Base-by-base conservation (phyloP, 1,140 invertebrate species). In the Papilio aristodemus region DNA sequence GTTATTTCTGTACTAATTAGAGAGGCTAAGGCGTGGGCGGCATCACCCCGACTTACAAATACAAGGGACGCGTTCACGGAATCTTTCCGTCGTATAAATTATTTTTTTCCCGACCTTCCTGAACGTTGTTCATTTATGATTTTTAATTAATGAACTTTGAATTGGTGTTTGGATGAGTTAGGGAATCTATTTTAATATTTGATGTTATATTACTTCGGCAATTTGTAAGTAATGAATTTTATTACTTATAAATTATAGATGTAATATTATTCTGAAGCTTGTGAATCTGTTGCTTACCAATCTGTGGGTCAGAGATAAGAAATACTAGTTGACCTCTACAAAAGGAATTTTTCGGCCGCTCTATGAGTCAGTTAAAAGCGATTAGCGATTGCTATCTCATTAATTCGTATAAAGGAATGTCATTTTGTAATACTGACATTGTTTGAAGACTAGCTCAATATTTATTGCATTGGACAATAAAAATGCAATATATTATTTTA, bases 1-100 rank as follows among this genome's bases (percentile, higher is more conserved):
- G 86, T 89, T 91, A 91, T 91, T 91, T 88, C 80, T 88, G 87
- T 90, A 88, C 89, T 90, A 91, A 91, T 91, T 90, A 90, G 89
- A 90, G 89, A 83, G 71, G 72, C 67, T 50, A 69, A 73, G 81
- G 81, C 76, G 83, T 82, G 80, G 80, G 82, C 79, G 78, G 41
- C 63, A 66, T 66, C 63, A 32, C 63, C 46, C 19, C 39, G 13
- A n/a, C 27, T 41, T 46, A 66, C 63, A 66, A 66, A 66, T 66
- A 66, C 63, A 25, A 32, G 63, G 63, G 63, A 66, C 63, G 63
- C 41, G 41, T 14, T 50, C 57, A 36, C 57, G 63, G 63, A 43
- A 66, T 66, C 63, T 41, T 43, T 27, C 41, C 50, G 41, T 46
- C 25, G 13, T 41, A 66, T 46, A 46, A 46, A 66, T 66, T 66